A percentile compares a stretch with the other conserved stretches of the same genome.
These are phyloP conservation scores for Drosophila anceps DNA, from an alignment of 2,888 invertebrate species.

Conservation along the genomic window DNA sequence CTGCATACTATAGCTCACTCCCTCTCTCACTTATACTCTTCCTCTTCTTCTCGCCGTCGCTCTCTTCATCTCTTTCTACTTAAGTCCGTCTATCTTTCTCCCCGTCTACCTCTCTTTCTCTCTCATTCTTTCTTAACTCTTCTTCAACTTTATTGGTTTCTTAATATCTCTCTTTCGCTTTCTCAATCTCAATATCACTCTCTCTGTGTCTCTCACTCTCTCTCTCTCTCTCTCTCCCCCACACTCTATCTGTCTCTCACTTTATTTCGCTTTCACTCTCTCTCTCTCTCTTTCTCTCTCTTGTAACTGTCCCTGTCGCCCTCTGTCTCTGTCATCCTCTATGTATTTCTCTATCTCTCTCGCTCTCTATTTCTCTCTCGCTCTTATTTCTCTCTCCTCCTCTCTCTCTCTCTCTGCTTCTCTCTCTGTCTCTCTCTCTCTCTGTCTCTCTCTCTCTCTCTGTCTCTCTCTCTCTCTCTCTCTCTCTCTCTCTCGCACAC, in stretches of 20 bases:
- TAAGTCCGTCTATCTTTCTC: not conserved
- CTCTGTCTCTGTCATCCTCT: not conserved
- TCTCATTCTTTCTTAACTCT: not conserved
- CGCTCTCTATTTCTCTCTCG: not conserved
- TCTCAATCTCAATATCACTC: not conserved
- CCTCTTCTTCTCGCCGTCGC: too few species aligned
- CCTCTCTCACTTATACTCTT: not conserved
- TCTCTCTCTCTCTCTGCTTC: not conserved
- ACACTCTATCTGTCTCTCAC: not conserved
- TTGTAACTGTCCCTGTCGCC: not conserved
- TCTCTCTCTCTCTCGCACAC: constrained; percentile 12
- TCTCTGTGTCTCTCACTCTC: constrained; percentile 1
- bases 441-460: not conserved
- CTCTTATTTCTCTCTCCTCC: not conserved
- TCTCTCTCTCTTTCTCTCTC: not conserved
- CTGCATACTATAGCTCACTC: constrained; percentile 22
- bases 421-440: not conserved
- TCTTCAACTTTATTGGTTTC: too few species aligned
- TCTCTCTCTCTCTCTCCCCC: not conserved
- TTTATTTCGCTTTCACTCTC: too few species aligned
- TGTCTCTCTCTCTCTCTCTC: not conserved
- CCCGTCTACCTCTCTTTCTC: not conserved
- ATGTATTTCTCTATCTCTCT: not conserved
- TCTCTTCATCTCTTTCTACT: too few species aligned
- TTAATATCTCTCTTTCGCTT: not conserved